A percentile compares a stretch with the other conserved stretches of the same genome.
Evolutionary conservation across 2,888 invertebrate genomes (phyloP).

Genomic region (Parnassius apollo): DNA sequence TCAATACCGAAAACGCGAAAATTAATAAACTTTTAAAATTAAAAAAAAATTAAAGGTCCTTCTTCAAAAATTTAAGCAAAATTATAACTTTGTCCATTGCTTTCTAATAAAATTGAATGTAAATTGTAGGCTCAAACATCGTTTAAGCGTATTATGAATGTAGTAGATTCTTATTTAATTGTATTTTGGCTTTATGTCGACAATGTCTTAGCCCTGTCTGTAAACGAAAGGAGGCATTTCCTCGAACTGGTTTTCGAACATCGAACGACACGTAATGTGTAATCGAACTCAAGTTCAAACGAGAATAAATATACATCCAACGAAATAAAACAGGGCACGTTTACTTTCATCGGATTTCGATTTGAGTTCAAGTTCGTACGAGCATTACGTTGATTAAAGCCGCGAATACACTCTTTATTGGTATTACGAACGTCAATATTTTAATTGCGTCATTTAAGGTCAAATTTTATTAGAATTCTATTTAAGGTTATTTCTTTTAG

Average conservation of each 20-base stretch:
- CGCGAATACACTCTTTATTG: background rate
- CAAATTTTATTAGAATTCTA: no score
- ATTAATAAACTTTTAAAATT: no score
- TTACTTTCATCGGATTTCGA: conserved; percentile 17
- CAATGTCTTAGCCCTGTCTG: background rate
- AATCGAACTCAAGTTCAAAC: conserved; percentile 16
- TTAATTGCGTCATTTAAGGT: no score
- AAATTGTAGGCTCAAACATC: background rate
- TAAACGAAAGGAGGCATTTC: conserved; percentile 2
- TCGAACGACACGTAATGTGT: conserved; percentile 7
- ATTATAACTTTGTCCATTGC: background rate
- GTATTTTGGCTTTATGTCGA: background rate
- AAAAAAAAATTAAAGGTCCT: no score
- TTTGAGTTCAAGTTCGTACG: background rate
- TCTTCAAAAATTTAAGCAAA: no score
- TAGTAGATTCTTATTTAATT: background rate
- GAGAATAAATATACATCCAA: conserved; percentile 14
- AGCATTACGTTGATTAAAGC: background rate
- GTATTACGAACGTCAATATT: no score
- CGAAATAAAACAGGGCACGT: conserved; percentile 6
- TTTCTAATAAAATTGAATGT: background rate
- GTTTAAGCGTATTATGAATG: background rate
- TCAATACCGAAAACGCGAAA: no score
- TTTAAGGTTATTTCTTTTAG: no score
- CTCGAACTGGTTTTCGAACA: conserved; percentile 6